Base-by-base conservation (phyloP, 2,797 vertebrate species). In the Gadopsis marmoratus region DNA sequence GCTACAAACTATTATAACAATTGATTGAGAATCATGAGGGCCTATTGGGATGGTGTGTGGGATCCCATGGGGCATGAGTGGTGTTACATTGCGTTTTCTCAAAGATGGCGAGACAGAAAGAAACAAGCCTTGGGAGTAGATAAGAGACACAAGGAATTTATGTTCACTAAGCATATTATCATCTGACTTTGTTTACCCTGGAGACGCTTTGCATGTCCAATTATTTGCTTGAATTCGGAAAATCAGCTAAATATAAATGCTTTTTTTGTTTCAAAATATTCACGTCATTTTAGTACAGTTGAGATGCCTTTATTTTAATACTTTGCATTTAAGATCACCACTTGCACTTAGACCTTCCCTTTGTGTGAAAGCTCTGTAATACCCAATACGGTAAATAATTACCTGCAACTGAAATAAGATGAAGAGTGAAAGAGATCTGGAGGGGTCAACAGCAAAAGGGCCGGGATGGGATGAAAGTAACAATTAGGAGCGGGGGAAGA, bases 101-200 rank as follows among this genome's bases (percentile, higher is more conserved):
- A 53, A 31, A 50, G n/a, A 45, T 11, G n/a, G 47, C 31, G 39
- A 63, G 56, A 66, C 23, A 59, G 26, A 71, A 26, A 63, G 4
- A 75, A 66, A 56, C 7, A 10, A 63, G 33, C 21, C 26, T 13
- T 16, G 19, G 55, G 56, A 51, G 48, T 21, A 56, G 37, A 68
- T 68, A 53, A 51, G 35, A 69, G 4, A 73, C 39, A 23, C 11
- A 3, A 29, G 0, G 35, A 39, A 53, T 54, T 54, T 63, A 17
- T 71, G 39, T 35, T 55, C 2, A 43, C 7, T 45, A 82, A 39
- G 17, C 2, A 7, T 29, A 47, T 35, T 53, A 70, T 45, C 29
- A 21, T 56, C 14, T 5, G 65, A 70, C 12, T 55, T 16, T 68
- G n/a, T 85, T 77, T 39, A 53, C 29, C 37, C 68, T 75, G 14